Conservation (phyloP, 2,888 invertebrate genomes). For the Gortyna flavago region DNA sequence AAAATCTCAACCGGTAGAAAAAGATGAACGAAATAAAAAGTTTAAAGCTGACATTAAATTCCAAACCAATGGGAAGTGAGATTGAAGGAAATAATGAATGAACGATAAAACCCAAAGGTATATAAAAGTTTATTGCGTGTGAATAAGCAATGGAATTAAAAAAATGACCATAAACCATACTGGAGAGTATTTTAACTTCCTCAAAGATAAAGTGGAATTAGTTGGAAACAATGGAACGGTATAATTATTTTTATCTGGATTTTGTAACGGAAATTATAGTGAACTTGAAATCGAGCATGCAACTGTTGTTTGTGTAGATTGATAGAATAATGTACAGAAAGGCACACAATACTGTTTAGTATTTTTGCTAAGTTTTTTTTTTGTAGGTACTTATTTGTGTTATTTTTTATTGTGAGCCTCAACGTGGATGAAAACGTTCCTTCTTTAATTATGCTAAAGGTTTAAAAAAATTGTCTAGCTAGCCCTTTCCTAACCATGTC, state of each 20-base stretch:
- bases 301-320: background rate
- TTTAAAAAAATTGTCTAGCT: background rate
- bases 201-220: constrained; percentile 55
- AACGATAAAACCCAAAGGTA: constrained; percentile 47
- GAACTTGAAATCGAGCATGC: constrained; percentile 35
- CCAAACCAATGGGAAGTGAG: constrained; percentile 33
- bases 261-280: constrained; percentile 39
- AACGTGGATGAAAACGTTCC: background rate
- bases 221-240: constrained; percentile 48
- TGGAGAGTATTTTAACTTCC: constrained; percentile 43
- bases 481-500: background rate
- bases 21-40: constrained; percentile 25
- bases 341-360: background rate
- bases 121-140: constrained; percentile 54
- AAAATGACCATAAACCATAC: constrained; percentile 37
- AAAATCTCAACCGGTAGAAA: constrained; percentile 1
- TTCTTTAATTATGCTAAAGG: background rate
- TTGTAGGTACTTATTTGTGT: background rate
- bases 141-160: constrained; percentile 42
- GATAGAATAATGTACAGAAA: background rate
- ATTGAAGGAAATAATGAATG: constrained; percentile 56
- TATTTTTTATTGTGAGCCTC: background rate
- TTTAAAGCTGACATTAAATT: constrained; percentile 34
- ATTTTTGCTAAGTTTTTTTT: background rate
- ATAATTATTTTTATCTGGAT: constrained; percentile 50